Evolutionary conservation across 2,113 vertebrate species (phyloP).

Genomic region (Hiodon tergisus): DNA sequence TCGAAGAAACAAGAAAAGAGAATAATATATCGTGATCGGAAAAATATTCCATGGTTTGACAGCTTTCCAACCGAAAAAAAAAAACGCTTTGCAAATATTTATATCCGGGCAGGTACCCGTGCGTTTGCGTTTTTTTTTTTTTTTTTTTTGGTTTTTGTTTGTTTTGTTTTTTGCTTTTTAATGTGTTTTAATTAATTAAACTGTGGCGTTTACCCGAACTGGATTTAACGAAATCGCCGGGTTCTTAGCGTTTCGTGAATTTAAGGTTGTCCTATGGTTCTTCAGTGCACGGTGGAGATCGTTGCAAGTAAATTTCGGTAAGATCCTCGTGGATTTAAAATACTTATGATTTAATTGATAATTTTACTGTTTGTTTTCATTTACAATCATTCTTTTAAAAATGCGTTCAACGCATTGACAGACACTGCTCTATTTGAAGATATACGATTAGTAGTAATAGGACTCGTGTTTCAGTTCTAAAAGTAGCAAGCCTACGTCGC

Average conservation of each 20-base stretch:
- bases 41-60: slow-evolving; percentile 31
- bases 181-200: slow-evolving; percentile 26
- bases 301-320: slow-evolving; percentile 51
- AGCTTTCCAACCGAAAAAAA: slow-evolving; percentile 40
- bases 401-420: no score
- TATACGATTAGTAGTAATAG: no score
- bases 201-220: slow-evolving; percentile 26
- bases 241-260: slow-evolving; percentile 19
- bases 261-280: slow-evolving; percentile 34
- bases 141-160: no score
- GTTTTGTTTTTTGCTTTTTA: slow-evolving; percentile 10
- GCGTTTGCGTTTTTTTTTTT: slow-evolving; percentile 25
- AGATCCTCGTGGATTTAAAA: slow-evolving; percentile 33
- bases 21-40: slow-evolving; percentile 37
- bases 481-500: background rate
- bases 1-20: slow-evolving; percentile 46
- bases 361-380: background rate
- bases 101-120: slow-evolving; percentile 48
- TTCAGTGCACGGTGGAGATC: slow-evolving; percentile 45
- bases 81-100: slow-evolving; percentile 43
- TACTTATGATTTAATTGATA: slow-evolving; percentile 13
- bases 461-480: background rate
- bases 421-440: no score
- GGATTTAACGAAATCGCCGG: slow-evolving; percentile 48
- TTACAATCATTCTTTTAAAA: background rate